phyloP scores from a whole-genome alignment of 2,797 vertebrate species.

The Hydrophis major region DNA sequence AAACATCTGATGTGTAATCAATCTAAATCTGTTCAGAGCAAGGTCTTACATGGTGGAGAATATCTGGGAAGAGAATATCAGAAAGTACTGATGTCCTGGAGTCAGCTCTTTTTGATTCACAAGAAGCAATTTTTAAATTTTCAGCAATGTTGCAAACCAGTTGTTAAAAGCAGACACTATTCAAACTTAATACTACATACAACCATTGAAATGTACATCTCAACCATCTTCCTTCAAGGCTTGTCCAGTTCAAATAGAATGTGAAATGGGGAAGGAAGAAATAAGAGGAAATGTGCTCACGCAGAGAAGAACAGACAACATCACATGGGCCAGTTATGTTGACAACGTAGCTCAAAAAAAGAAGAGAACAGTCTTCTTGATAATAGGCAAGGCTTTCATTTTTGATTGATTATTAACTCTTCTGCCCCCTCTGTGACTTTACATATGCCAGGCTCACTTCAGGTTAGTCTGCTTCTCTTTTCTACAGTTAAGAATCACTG shows the following conservation, averaged over 20 bases:
- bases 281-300: not conserved
- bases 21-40: not conserved
- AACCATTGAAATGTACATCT: fast-evolving
- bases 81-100: not conserved
- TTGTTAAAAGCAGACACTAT: not conserved
- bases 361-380: not conserved
- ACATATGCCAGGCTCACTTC: not conserved
- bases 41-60: not conserved
- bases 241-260: fast-evolving
- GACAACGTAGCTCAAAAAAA: not conserved
- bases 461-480: no score
- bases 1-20: not conserved
- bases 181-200: not conserved
- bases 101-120: not conserved
- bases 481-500: not conserved
- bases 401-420: slow-evolving; percentile 14
- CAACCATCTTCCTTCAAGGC: slow-evolving; percentile 6
- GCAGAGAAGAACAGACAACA: not conserved
- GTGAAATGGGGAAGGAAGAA: not conserved
- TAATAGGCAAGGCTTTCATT: not conserved
- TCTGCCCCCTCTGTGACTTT: not conserved
- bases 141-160: not conserved
- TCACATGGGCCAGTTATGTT: not conserved
- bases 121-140: not conserved
- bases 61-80: not conserved